phyloP scores from a whole-genome alignment of 2,113 vertebrate species.

The Urocolius indicus region DNA sequence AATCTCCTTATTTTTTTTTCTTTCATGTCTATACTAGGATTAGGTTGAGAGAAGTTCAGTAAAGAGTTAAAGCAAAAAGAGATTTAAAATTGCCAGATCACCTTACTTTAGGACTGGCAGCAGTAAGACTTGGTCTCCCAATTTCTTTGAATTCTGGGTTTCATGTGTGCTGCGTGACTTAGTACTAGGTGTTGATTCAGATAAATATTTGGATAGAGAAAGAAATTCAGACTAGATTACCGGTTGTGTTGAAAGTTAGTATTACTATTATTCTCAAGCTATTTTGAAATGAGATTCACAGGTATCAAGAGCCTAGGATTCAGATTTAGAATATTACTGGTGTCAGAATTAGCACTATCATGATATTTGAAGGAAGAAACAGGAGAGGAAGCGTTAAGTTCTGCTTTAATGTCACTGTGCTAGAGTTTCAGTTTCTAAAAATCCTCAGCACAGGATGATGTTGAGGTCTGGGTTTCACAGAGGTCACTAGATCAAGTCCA shows the following conservation, averaged over 20 bases:
- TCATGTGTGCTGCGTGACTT: not conserved
- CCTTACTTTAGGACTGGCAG: not conserved
- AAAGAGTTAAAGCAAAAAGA: not conserved
- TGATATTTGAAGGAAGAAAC: not conserved
- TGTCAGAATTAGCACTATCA: not conserved
- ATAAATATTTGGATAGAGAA: not conserved
- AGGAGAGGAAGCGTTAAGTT: not conserved
- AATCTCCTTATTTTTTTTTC: not conserved
- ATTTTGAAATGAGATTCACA: not conserved
- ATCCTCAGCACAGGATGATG: not conserved
- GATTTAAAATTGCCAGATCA: not conserved
- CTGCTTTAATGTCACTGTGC: not conserved
- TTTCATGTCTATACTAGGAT: not conserved
- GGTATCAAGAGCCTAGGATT: not conserved
- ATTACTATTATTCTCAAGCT: not conserved
- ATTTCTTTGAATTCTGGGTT: not conserved
- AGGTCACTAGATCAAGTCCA: not conserved
- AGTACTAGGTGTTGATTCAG: not conserved
- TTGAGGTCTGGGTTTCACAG: not conserved
- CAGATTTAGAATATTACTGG: not conserved
- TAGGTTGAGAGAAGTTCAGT: not conserved
- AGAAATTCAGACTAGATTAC: not conserved
- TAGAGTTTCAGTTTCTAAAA: conserved; percentile 36
- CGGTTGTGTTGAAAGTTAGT: not conserved
- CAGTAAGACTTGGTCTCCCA: not conserved